Conservation (phyloP, 2,888 invertebrate species). For the Andrena flavipes region DNA sequence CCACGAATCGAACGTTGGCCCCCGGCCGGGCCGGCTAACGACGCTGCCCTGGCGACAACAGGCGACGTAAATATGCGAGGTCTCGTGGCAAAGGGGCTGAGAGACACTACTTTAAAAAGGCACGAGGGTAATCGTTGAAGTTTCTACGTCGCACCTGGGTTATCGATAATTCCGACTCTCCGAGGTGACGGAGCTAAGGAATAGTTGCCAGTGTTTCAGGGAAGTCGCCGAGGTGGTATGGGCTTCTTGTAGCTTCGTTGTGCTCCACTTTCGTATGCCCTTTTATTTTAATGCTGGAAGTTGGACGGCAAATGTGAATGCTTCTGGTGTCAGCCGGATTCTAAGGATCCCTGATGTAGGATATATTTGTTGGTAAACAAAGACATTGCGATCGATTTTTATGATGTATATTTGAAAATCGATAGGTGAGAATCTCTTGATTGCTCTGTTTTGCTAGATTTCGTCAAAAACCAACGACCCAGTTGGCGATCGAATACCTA, state of each 20-base stretch:
- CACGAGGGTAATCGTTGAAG: background rate
- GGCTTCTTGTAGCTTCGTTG: too few species aligned
- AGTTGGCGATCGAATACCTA: slow-evolving; percentile 68
- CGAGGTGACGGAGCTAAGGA: too few species aligned
- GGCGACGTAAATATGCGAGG: background rate
- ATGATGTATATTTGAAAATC: background rate
- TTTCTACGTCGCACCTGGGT: background rate
- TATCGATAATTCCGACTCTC: background rate
- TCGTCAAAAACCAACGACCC: slow-evolving; percentile 70
- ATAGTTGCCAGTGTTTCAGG: too few species aligned
- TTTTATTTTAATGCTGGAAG: too few species aligned
- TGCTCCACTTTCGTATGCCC: too few species aligned
- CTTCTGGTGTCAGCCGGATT: too few species aligned
- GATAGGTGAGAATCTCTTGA: background rate
- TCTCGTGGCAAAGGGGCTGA: background rate
- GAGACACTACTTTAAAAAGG: background rate
- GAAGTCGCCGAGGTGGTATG: too few species aligned
- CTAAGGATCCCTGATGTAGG: too few species aligned
- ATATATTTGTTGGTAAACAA: background rate
- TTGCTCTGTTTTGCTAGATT: slow-evolving; percentile 10
- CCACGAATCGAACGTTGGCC: too few species aligned
- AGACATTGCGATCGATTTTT: background rate
- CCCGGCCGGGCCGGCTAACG: background rate
- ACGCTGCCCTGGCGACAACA: background rate
- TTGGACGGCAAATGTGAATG: too few species aligned